Conservation (phyloP, 2,113 vertebrate genomes). For the Brachirus orientalis region DNA sequence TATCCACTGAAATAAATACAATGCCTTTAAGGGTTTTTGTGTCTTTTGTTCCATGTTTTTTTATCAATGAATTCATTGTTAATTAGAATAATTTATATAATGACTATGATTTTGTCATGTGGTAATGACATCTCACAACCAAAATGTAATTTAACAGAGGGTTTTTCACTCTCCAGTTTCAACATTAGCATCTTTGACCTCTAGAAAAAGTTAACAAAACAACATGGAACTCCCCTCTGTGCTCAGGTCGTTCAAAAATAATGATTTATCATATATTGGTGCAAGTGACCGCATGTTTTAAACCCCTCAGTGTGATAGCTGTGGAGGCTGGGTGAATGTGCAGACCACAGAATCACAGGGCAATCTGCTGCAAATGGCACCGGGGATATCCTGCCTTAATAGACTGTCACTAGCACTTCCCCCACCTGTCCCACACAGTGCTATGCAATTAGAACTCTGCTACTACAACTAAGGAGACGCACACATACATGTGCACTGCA, state of each 20-base stretch:
- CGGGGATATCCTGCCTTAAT: slow-evolving; percentile 82
- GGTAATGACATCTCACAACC: too few relatives aligned
- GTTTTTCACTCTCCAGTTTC: too few relatives aligned
- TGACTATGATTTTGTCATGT: too few relatives aligned
- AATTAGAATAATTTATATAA: too few relatives aligned
- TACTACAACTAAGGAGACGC: slow-evolving; percentile 66
- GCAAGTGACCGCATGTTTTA: slow-evolving; percentile 41
- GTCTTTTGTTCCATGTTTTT: too few relatives aligned
- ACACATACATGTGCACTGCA: slow-evolving; percentile 18
- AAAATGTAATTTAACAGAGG: too few relatives aligned
- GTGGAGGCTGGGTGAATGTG: slow-evolving; percentile 62
- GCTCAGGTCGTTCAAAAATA: neutral
- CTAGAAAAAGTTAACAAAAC: too few relatives aligned
- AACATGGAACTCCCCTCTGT: neutral
- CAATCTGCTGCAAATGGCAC: slow-evolving; percentile 80
- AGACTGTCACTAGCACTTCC: slow-evolving; percentile 81
- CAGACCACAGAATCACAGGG: slow-evolving; percentile 72
- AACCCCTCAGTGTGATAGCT: slow-evolving; percentile 41
- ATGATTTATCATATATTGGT: slow-evolving; percentile 26
- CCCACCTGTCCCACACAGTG: slow-evolving; percentile 74
- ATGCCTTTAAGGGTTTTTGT: too few relatives aligned
- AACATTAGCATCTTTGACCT: too few relatives aligned
- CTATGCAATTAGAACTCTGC: slow-evolving; percentile 78
- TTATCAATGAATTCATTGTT: too few relatives aligned
- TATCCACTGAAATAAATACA: too few relatives aligned